Evolutionary conservation across 2,888 invertebrate species (phyloP), one percentile per base, ranked within the genome.

Genomic region (Plebejus anna): DNA sequence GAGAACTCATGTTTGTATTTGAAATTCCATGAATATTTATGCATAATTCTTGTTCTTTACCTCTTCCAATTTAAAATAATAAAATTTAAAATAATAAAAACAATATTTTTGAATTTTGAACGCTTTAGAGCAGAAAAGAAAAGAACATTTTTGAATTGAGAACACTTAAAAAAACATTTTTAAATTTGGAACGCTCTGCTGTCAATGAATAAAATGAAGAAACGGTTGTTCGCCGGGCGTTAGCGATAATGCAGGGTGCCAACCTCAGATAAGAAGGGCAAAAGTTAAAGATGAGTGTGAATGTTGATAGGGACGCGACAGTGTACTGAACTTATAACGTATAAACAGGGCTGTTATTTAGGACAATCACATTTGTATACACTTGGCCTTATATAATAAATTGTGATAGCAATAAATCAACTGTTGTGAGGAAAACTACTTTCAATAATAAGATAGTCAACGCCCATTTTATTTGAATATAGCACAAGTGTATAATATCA

Each of bases 211-310:
- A 88, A 71, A 87, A 86, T 79, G 83, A 84, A 86, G 86, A 89
- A 86, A 86, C 81, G 81, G 79, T 79, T 88, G 87, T 89, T 85
- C 85, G 84, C 83, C 83, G 84, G 84, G 86, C 86, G 87, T 84
- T 82, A 83, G 80, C 84, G 90, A 89, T 90, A 91, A 90, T 83
- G 79, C 86, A 82, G 87, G 89, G 89, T 91, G 90, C 90, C 86
- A 90, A 91, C 90, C 83, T 86, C 86, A 79, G 83, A 83, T 80
- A 42, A 81, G 91, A 91, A 81, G 91, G 88, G 84, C 89, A 92
- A 88, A 88, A 85, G 91, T 88, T 88, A 89, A 88, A 91, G 90
- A 90, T 88, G 89, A 85, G 84, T 83, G 85, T 84, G 82, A 82
- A 84, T 22, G 83, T 81, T 81, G 91, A 91, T 90, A 91, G 82